Conservation (phyloP, 2,113 vertebrate genomes). For the Sula dactylatra region DNA sequence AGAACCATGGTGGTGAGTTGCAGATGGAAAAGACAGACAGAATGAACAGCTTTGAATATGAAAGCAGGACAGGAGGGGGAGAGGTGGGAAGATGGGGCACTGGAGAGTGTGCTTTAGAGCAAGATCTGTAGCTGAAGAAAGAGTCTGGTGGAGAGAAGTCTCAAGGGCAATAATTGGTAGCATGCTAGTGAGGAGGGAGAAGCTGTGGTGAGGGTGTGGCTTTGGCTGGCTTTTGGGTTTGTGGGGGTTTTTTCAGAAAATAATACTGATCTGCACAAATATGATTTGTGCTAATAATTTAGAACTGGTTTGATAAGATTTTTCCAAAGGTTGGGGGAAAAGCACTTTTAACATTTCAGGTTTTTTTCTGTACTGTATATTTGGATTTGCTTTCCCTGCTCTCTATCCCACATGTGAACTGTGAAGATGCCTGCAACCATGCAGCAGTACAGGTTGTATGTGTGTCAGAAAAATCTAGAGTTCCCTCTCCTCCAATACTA, state of each 20-base stretch:
- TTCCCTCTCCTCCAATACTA: neutral
- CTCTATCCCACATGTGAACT: neutral
- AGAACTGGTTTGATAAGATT: neutral
- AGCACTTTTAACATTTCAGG: neutral
- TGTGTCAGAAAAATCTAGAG: neutral
- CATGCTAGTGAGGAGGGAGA: neutral
- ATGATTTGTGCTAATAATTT: neutral
- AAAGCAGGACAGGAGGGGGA: neutral
- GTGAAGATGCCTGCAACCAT: neutral
- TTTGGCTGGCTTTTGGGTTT: neutral
- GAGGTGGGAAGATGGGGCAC: neutral
- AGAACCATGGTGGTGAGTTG: neutral
- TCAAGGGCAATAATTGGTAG: neutral
- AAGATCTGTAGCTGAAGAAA: neutral
- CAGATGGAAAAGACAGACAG: neutral
- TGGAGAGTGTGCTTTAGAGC: neutral
- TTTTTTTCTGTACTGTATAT: neutral
- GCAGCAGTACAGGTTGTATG: neutral
- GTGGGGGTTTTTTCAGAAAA: accelerated
- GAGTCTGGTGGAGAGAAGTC: neutral
- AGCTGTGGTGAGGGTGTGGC: neutral
- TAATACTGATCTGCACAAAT: neutral
- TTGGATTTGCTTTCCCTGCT: neutral
- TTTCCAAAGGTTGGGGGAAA: neutral
- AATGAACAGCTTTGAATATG: neutral